Evolutionary conservation across 2,888 invertebrate genomes (phyloP).

Genomic region (Drosophila flavopinicola): DNA sequence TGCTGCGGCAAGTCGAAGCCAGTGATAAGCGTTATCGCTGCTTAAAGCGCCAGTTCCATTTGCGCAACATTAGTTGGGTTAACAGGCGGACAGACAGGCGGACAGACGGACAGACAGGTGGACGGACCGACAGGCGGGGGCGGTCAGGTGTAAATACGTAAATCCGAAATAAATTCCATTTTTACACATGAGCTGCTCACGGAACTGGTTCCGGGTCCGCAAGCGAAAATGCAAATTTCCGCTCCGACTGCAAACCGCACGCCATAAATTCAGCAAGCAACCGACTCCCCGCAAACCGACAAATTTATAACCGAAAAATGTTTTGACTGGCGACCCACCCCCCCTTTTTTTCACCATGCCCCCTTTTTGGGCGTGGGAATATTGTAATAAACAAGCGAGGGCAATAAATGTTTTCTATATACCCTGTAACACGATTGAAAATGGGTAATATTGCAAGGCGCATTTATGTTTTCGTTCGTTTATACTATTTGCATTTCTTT

Average conservation of each 20-base stretch:
- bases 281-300: conserved; percentile 27
- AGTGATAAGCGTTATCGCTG: conserved; percentile 48
- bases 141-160: conserved; percentile 47
- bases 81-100: background rate
- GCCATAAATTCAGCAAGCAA: conserved; percentile 72
- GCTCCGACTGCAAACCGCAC: conserved; percentile 48
- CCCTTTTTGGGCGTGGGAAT: conserved; percentile 44
- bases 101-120: background rate
- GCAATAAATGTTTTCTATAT: conserved; percentile 56
- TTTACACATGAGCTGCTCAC: conserved; percentile 55
- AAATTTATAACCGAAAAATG: conserved; percentile 74
- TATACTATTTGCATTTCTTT: no score
- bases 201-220: conserved; percentile 43
- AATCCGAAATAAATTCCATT: conserved; percentile 62
- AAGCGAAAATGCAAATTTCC: conserved; percentile 71
- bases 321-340: conserved; percentile 20
- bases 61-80: conserved; percentile 37
- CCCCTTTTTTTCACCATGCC: background rate
- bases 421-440: background rate
- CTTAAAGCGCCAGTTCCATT: conserved; percentile 36
- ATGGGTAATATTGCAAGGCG: no score
- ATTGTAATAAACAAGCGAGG: conserved; percentile 69
- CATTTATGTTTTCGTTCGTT: no score
- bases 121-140: background rate
- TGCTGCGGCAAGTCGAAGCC: conserved; percentile 15